Evolutionary conservation across 2,113 vertebrate genomes (phyloP).

Genomic region (Eurystomus gularis): DNA sequence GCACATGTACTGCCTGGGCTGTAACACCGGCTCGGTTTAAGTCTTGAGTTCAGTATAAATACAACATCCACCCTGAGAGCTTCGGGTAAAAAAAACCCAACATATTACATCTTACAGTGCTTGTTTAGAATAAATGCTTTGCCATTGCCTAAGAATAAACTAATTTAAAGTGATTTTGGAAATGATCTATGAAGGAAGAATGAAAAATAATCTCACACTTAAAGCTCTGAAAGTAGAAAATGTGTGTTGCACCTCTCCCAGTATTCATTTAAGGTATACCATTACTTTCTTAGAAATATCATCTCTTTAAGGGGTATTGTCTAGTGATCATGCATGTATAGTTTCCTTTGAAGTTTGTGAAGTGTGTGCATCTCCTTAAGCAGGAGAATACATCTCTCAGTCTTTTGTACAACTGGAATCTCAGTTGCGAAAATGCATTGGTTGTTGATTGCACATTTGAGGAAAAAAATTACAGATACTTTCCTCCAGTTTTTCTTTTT

Average conservation of each 20-base stretch:
- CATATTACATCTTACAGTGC: background rate
- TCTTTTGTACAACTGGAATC: slow-evolving; percentile 67
- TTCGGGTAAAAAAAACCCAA: slow-evolving; percentile 32
- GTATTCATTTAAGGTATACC: slow-evolving; percentile 33
- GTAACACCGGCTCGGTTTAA: slow-evolving; percentile 11
- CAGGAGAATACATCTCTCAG: slow-evolving; percentile 29
- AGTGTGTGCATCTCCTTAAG: background rate
- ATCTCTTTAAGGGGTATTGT: slow-evolving; percentile 38
- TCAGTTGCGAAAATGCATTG: slow-evolving; percentile 35
- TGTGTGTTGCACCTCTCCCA: slow-evolving; percentile 27
- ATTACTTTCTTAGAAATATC: slow-evolving; percentile 41
- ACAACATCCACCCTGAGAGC: slow-evolving; percentile 4
- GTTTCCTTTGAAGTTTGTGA: slow-evolving; percentile 36
- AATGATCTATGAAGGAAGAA: slow-evolving; percentile 13
- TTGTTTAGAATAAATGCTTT: slow-evolving; percentile 51
- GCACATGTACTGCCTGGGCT: background rate
- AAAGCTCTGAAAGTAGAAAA: slow-evolving; percentile 11
- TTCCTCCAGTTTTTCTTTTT: slow-evolving; percentile 59
- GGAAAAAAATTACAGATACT: slow-evolving; percentile 14
- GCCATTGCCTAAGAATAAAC: background rate
- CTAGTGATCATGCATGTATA: background rate
- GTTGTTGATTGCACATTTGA: slow-evolving; percentile 44
- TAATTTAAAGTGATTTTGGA: slow-evolving; percentile 42
- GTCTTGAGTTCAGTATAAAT: slow-evolving; percentile 10
- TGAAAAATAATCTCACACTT: background rate